Base-by-base conservation (phyloP, 2,797 vertebrate genomes). In the Delichon dasypus region DNA sequence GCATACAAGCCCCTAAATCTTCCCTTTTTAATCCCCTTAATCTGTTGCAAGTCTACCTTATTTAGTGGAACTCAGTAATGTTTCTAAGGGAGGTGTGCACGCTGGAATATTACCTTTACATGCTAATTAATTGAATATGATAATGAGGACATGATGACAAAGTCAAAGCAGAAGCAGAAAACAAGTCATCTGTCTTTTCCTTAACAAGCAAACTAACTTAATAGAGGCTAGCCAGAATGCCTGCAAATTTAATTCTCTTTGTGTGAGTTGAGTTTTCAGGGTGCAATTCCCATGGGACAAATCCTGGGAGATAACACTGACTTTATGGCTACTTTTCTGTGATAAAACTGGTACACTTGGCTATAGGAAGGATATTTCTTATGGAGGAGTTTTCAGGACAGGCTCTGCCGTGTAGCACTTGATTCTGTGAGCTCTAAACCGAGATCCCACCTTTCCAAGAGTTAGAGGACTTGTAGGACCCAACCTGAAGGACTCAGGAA, bases 71-170 rank as follows among this genome's bases (percentile, higher is more conserved):
- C 83, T 97, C 96, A 92, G 60, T 95, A 97, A 92, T 72, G 58
- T 79, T 88, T 90, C 89, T 91, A 45, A 88, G 54, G 88, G 89
- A 97, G 67, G 58, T 92, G 73, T 95, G 75, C 91, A 42, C 68
- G 73, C 57, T 88, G 91, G 65, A 95, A 92, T 96, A 96, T 94
- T 97, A 97, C 90, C 80, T 97, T 95, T 94, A 55, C 90, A 90
- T 30, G 15, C 32, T 96, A 97, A 97, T 97, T 98, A 96, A 97
- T 97, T 97, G 96, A 96, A 93, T 98, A 97, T 97, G 95, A 93
- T 97, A 97, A 97, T 96, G 82, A 97, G 94, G 95, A 29, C 96
- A 97, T 95, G 89, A 74, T 91, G 93, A 93, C 97, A 97, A 97
- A 96, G 95, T 97, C 97, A 97, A 96, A 96, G 79, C 58, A 89